Evolutionary conservation across 2,113 vertebrate species (phyloP).

Genomic region (Oncorhynchus masou): DNA sequence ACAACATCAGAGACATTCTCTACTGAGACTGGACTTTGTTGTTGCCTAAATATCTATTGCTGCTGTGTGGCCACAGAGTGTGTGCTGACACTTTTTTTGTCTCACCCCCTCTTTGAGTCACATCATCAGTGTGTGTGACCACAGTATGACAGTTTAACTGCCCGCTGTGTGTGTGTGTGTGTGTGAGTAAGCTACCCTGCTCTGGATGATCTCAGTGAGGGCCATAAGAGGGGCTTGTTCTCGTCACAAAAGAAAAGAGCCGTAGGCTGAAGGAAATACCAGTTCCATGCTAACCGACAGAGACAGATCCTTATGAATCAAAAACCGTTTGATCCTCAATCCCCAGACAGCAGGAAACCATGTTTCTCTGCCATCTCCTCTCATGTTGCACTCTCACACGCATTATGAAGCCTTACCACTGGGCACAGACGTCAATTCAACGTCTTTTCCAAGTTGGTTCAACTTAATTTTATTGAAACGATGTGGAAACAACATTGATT

Average conservation of each 20-base stretch:
- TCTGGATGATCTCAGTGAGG: constrained; percentile 9
- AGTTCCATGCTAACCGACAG: not conserved
- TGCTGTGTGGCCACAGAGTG: not conserved
- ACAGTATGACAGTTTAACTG: no score
- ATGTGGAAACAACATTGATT: no score
- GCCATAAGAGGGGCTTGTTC: constrained; percentile 5
- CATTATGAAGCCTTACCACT: no score
- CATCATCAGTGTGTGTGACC: not conserved
- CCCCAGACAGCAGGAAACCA: not conserved
- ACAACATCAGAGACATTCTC: not conserved
- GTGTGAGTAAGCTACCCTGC: not conserved
- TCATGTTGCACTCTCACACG: no score
- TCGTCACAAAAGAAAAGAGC: not conserved
- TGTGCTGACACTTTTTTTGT: not conserved
- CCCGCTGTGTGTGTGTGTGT: not conserved
- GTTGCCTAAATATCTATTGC: not conserved
- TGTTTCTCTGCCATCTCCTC: not conserved
- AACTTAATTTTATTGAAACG: no score
- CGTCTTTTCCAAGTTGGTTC: no score
- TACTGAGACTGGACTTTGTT: not conserved
- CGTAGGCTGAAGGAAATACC: constrained; percentile 7
- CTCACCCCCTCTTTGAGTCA: not conserved
- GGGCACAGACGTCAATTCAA: no score
- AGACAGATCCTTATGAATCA: constrained; percentile 1
- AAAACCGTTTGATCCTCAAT: not conserved